Base-by-base conservation (phyloP, 2,797 vertebrate species). In the Schizothorax lantsangensis region DNA sequence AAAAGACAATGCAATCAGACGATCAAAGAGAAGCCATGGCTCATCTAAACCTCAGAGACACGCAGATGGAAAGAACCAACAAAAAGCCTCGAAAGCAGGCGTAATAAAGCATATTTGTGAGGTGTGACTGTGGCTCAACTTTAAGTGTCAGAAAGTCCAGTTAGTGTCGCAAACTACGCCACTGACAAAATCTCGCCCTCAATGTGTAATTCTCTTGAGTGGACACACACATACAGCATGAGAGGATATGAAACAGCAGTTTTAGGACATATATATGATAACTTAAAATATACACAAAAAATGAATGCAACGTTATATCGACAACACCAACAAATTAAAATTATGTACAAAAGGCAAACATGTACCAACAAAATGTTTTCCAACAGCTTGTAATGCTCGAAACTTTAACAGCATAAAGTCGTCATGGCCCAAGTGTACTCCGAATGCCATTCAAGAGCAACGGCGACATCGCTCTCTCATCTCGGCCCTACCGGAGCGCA, bases 371-470 rank as follows among this genome's bases (percentile, higher is more conserved):
- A 85, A 90, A 85, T 84, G 82, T 49, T 81, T 54, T 86, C 47
- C 36, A 15, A 86, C 88, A 84, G 40, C 83, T 89, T 87, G 77
- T 87, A 90, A 90, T 90, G 92, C 91, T 94, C 91, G 91, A 94
- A 94, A 91, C 91, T 91, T 91, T 89, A 92, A 89, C 91, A 90
- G 90, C 88, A 91, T 59, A 86, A 93, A 93, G 88, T 93, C 90
- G 89, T 95, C 92, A 94, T 93, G 91, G 92, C 91, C 79, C 86
- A 90, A 86, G 86, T 78, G 80, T 86, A 82, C 69, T 88, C 85
- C 23, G 54, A 26, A 89, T 88, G 94, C 94, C 94, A 92, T 87
- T 95, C 93, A 95, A 95, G 94, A 95, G 89, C 85, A 81, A 93
- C 89, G 47, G n/a, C 15, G 14, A 54, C 2, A 66, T 89, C 87